phyloP scores from a whole-genome alignment of 2,888 invertebrate genomes.

The Abrostola tripartita region DNA sequence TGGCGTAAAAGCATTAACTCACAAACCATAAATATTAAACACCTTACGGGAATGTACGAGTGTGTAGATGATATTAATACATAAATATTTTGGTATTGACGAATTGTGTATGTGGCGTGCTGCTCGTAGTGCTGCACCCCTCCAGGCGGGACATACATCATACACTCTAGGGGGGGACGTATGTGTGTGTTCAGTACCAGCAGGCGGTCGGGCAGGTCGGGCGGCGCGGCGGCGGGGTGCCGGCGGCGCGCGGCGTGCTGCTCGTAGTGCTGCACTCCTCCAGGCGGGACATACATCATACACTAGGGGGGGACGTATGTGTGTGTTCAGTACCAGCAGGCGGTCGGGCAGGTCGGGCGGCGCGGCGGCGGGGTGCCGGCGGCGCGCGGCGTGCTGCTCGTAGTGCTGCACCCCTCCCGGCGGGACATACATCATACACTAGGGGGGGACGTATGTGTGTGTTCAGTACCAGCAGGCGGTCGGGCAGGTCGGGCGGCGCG shows the following conservation, averaged over 20 bases:
- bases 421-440: background rate
- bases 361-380: constrained; percentile 93
- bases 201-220: constrained; percentile 54
- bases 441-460: background rate
- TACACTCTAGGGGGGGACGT: background rate
- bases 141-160: too few species aligned
- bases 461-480: constrained; percentile 4
- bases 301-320: background rate
- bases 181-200: background rate
- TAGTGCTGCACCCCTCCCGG: constrained; percentile 47
- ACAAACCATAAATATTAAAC: too few species aligned
- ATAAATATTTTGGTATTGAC: too few species aligned
- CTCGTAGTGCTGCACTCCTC: constrained; percentile 16
- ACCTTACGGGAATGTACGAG: too few species aligned
- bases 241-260: constrained; percentile 92
- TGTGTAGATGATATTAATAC: too few species aligned
- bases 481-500: constrained; percentile 18
- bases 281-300: too few species aligned
- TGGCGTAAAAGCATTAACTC: too few species aligned
- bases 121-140: constrained; percentile 18
- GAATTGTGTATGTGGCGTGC: background rate
- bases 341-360: constrained; percentile 69
- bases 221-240: constrained; percentile 91
- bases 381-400: constrained; percentile 95
- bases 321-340: constrained; percentile 2